Evolutionary conservation across 2,797 vertebrate genomes (phyloP).

Genomic region (Tragopan temminckii): DNA sequence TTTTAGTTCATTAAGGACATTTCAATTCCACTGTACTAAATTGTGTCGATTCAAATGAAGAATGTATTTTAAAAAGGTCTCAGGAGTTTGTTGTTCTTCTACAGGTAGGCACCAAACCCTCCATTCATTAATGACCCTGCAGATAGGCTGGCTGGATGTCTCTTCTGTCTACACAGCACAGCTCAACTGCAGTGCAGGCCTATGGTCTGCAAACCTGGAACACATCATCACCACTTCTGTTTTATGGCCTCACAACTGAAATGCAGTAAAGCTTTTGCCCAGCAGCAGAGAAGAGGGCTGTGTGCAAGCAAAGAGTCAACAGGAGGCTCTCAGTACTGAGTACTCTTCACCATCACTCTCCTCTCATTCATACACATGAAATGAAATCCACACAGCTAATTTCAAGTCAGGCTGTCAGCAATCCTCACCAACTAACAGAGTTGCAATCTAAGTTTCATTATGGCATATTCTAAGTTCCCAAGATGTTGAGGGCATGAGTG

Average conservation of each 20-base stretch:
- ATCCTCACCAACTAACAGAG: not conserved
- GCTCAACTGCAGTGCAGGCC: not conserved
- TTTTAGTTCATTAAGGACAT: not conserved
- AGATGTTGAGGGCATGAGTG: not conserved
- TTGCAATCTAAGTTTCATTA: not conserved
- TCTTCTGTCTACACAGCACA: not conserved
- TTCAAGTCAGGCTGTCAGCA: not conserved
- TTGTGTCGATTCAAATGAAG: not conserved
- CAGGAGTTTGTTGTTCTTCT: not conserved
- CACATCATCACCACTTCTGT: not conserved
- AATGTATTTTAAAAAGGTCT: not conserved
- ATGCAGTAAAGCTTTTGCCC: not conserved
- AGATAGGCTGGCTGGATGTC: not conserved
- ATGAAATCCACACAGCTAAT: not conserved
- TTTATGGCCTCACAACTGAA: not conserved
- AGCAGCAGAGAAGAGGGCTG: not conserved
- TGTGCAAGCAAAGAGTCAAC: not conserved
- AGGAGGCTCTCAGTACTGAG: not conserved
- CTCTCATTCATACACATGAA: not conserved
- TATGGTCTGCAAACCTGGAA: not conserved
- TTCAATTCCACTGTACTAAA: not conserved
- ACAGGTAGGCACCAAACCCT: accelerated
- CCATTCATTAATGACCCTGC: not conserved
- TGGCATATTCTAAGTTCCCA: not conserved
- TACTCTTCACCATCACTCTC: not conserved